Evolutionary conservation across 2,797 vertebrate genomes (phyloP).

Genomic region (Pogoniulus pusillus): DNA sequence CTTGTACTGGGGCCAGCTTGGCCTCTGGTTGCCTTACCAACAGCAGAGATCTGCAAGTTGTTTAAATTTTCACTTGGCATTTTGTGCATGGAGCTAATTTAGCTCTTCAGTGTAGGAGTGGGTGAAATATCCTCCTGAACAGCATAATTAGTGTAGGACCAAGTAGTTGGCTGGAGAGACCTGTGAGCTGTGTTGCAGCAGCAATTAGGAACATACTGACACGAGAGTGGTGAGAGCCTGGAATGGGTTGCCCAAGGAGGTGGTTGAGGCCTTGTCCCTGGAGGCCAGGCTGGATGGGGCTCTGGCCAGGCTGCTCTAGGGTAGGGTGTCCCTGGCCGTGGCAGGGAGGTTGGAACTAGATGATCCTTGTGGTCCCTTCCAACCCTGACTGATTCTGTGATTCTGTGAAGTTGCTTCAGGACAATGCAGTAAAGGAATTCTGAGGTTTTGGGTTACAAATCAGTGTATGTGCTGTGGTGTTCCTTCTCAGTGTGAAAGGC

Average conservation of each 20-base stretch:
- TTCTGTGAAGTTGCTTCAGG: background rate
- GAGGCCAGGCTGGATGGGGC: no score
- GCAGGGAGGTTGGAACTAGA: no score
- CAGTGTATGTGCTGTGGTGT: background rate
- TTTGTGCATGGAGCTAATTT: background rate
- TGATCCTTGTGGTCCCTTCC: no score
- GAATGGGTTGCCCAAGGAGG: no score
- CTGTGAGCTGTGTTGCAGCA: background rate
- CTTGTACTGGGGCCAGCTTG: background rate
- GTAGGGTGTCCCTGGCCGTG: no score
- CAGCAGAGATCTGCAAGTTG: background rate
- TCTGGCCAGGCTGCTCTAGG: no score
- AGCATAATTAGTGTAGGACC: background rate
- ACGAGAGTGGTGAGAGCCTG: no score
- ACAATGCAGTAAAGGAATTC: background rate
- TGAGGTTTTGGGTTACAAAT: background rate
- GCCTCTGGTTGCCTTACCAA: background rate
- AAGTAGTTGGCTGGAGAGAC: background rate
- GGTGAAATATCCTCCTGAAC: background rate
- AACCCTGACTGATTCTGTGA: no score
- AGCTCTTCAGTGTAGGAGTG: background rate
- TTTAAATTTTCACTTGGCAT: background rate
- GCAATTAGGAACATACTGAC: background rate
- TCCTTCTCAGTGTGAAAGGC: background rate
- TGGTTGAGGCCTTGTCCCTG: no score